Evolutionary conservation across 30 jellyfish, hydroid and myxozoan genomes (phyloP).

Genomic region (Sanderia malayensis): DNA sequence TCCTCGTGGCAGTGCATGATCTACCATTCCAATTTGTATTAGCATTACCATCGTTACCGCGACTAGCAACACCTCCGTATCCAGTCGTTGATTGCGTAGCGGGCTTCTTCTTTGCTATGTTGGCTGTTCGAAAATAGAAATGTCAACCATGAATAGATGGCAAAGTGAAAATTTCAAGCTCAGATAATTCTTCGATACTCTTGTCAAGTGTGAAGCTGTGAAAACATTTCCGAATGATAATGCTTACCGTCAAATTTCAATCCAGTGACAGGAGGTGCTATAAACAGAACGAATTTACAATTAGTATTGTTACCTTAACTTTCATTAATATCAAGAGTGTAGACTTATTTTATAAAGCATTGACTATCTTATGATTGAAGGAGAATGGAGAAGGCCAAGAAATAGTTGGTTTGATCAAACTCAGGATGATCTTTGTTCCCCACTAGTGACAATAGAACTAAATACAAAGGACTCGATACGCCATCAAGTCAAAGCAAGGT

Average conservation of each 20-base stretch:
- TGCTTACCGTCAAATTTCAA: not conserved
- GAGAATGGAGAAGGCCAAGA: no score
- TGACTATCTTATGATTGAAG: no score
- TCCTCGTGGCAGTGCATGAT: conserved; percentile 46
- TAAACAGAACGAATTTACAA: no score
- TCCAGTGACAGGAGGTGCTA: conserved; percentile 6
- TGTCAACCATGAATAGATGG: not conserved
- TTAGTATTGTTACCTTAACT: no score
- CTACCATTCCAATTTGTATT: conserved; percentile 34
- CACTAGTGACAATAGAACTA: not conserved
- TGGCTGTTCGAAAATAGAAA: not conserved
- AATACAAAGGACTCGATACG: not conserved
- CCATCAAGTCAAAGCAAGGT: not conserved
- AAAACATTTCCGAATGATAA: no score
- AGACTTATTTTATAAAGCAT: no score
- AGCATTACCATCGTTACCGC: conserved; percentile 51
- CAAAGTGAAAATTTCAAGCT: no score
- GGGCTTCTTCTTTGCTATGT: conserved; percentile 49
- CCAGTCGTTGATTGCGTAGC: conserved; percentile 54
- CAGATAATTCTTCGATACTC: no score
- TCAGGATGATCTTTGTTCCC: no score
- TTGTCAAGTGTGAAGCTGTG: not conserved
- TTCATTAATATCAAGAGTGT: no score
- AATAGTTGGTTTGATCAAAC: no score
- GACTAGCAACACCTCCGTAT: conserved; percentile 45